phyloP scores from a whole-genome alignment of 2,797 vertebrate species.

The Trachops cirrhosus region DNA sequence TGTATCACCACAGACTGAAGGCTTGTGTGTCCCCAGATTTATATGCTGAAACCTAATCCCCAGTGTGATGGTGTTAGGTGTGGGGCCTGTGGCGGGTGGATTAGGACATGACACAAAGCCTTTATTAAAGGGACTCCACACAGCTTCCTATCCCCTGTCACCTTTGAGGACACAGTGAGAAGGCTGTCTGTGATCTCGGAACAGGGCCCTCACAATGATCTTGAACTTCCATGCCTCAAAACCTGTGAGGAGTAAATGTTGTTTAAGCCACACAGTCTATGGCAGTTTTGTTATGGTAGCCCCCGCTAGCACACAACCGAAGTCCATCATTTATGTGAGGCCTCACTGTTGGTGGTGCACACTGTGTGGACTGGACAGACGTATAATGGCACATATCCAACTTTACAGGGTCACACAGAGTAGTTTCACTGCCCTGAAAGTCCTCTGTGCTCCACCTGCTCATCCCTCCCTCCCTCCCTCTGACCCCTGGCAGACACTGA shows the following conservation, averaged over 20 bases:
- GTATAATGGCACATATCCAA: too few species aligned
- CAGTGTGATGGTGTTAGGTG: background rate
- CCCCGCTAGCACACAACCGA: background rate
- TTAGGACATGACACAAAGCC: background rate
- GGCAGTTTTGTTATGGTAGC: background rate
- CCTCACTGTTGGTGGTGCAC: background rate
- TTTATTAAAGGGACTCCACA: background rate
- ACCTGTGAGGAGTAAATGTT: background rate
- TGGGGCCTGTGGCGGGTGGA: background rate
- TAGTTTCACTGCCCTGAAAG: background rate
- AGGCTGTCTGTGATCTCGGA: background rate
- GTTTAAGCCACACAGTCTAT: background rate
- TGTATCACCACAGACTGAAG: background rate
- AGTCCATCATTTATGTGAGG: background rate
- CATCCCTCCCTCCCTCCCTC: background rate
- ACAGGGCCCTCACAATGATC: background rate
- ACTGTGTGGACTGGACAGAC: background rate
- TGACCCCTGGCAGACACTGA: too few species aligned
- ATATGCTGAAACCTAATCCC: too few species aligned
- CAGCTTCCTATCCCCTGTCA: background rate
- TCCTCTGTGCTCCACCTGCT: too few species aligned
- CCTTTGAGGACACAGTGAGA: background rate
- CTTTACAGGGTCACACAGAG: background rate
- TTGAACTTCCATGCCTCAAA: background rate
- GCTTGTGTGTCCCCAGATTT: background rate